These are phyloP conservation scores for Acanthaster planci DNA, from an alignment of 35 echinoderm and acorn worm species.

Conservation along the genomic window DNA sequence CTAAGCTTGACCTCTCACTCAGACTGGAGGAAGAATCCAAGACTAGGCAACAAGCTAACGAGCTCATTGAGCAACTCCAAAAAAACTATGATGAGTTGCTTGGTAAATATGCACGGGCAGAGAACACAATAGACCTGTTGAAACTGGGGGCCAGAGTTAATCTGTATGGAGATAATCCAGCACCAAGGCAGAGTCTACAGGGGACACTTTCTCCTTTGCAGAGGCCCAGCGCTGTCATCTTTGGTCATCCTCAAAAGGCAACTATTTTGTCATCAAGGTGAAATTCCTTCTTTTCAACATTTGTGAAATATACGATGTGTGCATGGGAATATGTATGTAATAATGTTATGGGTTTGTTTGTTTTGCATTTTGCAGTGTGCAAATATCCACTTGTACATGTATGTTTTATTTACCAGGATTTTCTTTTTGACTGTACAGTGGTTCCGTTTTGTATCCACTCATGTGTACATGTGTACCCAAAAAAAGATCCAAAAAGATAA, in stretches of 20 bases:
- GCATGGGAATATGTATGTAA: no score
- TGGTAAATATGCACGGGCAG: constrained; percentile 91
- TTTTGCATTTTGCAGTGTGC: no score
- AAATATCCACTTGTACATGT: no score
- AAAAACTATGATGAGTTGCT: constrained; percentile 88
- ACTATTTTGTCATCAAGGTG: constrained; percentile 26
- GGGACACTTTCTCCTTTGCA: constrained; percentile 40
- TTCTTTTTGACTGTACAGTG: no score
- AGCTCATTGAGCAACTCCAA: constrained; percentile 79
- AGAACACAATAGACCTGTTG: constrained; percentile 93
- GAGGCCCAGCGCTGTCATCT: constrained; percentile 49
- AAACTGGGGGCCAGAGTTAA: constrained; percentile 88
- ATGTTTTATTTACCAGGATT: no score
- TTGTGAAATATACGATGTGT: no score
- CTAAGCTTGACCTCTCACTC: constrained; percentile 41
- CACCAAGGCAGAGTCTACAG: constrained; percentile 36
- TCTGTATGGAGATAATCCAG: constrained; percentile 64
- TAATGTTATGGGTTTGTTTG: no score
- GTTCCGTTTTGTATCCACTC: no score
- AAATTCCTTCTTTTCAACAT: no score
- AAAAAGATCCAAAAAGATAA: no score
- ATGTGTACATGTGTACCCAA: no score
- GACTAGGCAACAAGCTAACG: constrained; percentile 62
- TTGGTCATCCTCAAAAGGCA: constrained; percentile 63
- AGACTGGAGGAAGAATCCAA: constrained; percentile 52